Percentiles rank a stretch among this genome's conserved stretches.
phyloP scores from a whole-genome alignment of 2,797 vertebrate species.

The Oryzias dopingdopingensis region DNA sequence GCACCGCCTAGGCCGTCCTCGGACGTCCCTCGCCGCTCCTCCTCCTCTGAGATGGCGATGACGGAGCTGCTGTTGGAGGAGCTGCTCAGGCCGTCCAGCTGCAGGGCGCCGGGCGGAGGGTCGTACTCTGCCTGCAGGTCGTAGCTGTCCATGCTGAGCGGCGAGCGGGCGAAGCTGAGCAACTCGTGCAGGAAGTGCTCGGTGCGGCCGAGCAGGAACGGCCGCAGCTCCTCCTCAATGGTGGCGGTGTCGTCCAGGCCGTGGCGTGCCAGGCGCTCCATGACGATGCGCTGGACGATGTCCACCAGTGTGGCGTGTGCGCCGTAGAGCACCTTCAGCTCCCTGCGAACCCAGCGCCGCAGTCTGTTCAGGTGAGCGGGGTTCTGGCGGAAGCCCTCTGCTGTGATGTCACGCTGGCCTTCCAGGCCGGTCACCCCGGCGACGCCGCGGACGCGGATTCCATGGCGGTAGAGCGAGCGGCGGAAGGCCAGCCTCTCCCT shows the following conservation, averaged over 20 bases:
- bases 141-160: conserved; percentile 85
- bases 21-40: conserved; percentile 16
- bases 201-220: conserved; percentile 85
- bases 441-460: conserved; percentile 80
- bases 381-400: conserved; percentile 82
- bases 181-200: conserved; percentile 92
- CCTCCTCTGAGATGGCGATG: conserved; percentile 88
- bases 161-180: conserved; percentile 85
- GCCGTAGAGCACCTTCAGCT: conserved; percentile 87
- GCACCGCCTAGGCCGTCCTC: too few relatives aligned
- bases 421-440: conserved; percentile 47
- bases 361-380: conserved; percentile 83
- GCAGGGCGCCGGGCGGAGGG: conserved; percentile 77
- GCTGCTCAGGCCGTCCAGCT: conserved; percentile 71
- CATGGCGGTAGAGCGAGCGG: conserved; percentile 83
- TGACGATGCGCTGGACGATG: conserved; percentile 86
- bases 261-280: conserved; percentile 80
- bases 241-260: conserved; percentile 82
- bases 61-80: conserved; percentile 80
- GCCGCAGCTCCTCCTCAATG: conserved; percentile 84
- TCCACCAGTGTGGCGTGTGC: conserved; percentile 81
- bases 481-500: conserved; percentile 84
- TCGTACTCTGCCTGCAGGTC: conserved; percentile 88
- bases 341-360: conserved; percentile 86
- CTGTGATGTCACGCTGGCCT: conserved; percentile 78